A percentile compares a stretch with the other conserved stretches of the same genome.
Conservation (phyloP, 2,113 vertebrate species). For the Corythornis cristatus region DNA sequence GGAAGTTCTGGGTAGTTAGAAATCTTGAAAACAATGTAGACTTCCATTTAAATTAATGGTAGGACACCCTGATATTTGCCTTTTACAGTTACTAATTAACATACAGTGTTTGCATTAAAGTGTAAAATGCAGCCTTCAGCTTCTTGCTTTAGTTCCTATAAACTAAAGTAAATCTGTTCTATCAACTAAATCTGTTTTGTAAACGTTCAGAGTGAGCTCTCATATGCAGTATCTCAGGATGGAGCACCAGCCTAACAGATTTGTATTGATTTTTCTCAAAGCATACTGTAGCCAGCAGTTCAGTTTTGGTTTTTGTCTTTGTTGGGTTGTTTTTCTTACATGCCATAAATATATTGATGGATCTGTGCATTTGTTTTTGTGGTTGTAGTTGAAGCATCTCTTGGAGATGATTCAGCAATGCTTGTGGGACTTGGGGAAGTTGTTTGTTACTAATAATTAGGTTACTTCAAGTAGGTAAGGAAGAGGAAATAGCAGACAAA, state of each 20-base stretch:
- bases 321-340: background rate
- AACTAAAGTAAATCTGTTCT: background rate
- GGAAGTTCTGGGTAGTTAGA: background rate
- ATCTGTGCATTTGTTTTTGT: background rate
- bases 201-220: background rate
- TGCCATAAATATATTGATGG: background rate
- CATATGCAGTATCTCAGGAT: background rate
- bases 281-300: background rate
- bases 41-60: background rate
- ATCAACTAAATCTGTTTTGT: background rate
- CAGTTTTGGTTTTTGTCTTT: too few species aligned
- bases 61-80: background rate
- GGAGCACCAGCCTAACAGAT: background rate
- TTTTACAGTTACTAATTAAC: background rate
- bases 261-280: background rate
- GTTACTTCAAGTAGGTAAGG: background rate
- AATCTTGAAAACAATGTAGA: background rate
- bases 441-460: background rate
- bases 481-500: background rate
- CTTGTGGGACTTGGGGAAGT: background rate
- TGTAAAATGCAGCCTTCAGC: background rate
- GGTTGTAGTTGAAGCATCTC: background rate
- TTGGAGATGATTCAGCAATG: background rate
- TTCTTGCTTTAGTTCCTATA: background rate
- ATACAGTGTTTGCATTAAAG: background rate